Conservation (phyloP, 2,888 invertebrate species). For the Rugalucina vietnamica region DNA sequence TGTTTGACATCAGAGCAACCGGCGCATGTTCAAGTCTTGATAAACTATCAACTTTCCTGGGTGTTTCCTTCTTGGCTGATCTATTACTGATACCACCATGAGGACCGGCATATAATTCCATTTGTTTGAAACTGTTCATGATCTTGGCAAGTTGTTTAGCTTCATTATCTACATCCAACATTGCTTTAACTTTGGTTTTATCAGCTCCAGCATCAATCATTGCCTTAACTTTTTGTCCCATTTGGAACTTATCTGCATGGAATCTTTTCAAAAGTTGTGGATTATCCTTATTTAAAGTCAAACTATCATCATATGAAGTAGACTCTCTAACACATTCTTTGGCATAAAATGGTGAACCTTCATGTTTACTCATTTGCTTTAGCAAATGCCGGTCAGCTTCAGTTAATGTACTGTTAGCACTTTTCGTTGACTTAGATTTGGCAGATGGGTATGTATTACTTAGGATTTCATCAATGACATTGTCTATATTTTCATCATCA, state of each 20-base stretch:
- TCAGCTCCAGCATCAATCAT: constrained; percentile 73
- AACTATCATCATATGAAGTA: constrained; percentile 61
- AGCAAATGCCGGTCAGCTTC: constrained; percentile 73
- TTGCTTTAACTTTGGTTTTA: constrained; percentile 61
- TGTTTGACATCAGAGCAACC: neutral
- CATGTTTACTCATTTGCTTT: constrained; percentile 62
- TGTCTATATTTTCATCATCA: constrained; percentile 73
- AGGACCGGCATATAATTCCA: constrained; percentile 79
- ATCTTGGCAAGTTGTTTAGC: constrained; percentile 75
- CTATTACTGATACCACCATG: constrained; percentile 38
- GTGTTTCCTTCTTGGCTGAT: constrained; percentile 57
- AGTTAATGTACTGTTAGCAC: constrained; percentile 71
- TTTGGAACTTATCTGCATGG: constrained; percentile 67
- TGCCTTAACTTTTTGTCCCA: constrained; percentile 71
- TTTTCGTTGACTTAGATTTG: constrained; percentile 61
- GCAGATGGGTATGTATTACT: constrained; percentile 70
- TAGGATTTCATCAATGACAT: constrained; percentile 80
- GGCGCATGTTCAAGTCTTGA: constrained; percentile 43
- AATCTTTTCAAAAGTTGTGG: constrained; percentile 68
- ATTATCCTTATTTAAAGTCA: constrained; percentile 63
- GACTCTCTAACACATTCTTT: constrained; percentile 52
- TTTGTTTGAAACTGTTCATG: constrained; percentile 76
- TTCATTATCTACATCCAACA: constrained; percentile 72
- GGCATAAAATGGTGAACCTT: constrained; percentile 76
- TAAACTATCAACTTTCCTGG: constrained; percentile 51